A percentile compares a stretch with the other conserved stretches of the same genome.
Conservation (phyloP, 2,113 vertebrate species). For the Bombycilla garrulus region DNA sequence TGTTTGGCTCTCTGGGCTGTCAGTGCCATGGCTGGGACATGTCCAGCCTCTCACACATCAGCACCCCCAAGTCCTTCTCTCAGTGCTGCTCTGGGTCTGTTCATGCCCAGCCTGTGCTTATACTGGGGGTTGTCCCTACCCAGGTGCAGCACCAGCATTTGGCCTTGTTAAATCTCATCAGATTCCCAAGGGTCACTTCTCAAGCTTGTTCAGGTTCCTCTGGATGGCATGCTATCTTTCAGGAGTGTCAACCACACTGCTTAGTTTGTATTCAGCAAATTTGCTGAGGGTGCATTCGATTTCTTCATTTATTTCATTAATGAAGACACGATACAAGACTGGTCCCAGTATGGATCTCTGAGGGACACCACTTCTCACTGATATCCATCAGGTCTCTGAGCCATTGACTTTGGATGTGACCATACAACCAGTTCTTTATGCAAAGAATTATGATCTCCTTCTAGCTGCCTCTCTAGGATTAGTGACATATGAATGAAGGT, state of each 20-base stretch:
- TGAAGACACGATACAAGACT: background rate
- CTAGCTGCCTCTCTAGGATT: background rate
- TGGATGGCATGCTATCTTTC: background rate
- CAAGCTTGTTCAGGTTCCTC: fast-evolving
- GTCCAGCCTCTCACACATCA: background rate
- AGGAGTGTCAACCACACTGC: fast-evolving
- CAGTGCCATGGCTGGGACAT: background rate
- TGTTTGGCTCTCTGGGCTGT: background rate
- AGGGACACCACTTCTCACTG: background rate
- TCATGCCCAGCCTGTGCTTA: background rate
- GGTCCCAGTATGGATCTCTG: background rate
- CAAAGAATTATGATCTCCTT: background rate
- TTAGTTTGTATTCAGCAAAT: background rate
- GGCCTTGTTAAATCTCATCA: background rate
- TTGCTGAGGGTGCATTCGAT: background rate
- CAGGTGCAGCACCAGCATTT: background rate
- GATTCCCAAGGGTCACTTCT: background rate
- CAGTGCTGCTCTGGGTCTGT: background rate
- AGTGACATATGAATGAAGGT: background rate
- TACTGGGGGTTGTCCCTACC: fast-evolving
- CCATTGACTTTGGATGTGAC: background rate
- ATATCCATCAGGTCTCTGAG: background rate
- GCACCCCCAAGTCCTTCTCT: background rate
- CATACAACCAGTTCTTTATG: background rate
- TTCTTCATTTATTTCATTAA: background rate